Base-by-base conservation (phyloP, 2,797 vertebrate genomes). In the Silurus aristotelis region DNA sequence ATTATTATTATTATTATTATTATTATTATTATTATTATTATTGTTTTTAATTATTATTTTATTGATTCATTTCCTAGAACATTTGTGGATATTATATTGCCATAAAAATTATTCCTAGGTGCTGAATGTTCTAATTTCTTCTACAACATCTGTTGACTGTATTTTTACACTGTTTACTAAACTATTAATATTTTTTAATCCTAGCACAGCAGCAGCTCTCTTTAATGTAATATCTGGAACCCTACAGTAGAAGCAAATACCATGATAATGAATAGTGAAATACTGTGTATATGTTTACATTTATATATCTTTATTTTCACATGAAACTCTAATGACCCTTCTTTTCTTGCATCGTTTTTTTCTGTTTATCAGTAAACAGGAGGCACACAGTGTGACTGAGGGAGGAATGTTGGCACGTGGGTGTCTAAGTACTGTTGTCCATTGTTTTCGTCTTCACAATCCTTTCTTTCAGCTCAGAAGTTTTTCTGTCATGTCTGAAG, bases 401-500 rank as follows among this genome's bases (percentile, higher is more conserved):
- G 78, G 68, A 77, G 84, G 81, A 85, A 85, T 81, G 84, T 61
- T 43, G 12, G 66, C 83, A 83, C 5, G 84, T 84, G 80, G 84
- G 84, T 43, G 83, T 58, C 3, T 73, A 43, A 66, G 64, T 70
- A 70, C 86, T 80, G 78, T 80, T 86, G 84, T 86, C 84, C 84
- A 87, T 89, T 89, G 86, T 87, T 80, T 55, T 46, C 68, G 14
- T 78, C 79, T 58, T 15, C 31, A 56, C 88, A 84, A 79, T 86
- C 70, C 79, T 83, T 87, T 70, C 81, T 83, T 86, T 86, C 80
- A 83, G 80, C 20, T 27, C 19, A 43, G 58, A 6, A 19, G 17
- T 81, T 82, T 60, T 66, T 22, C 73, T 76, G n/a, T 80, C 22
- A n/a, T 43, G 71, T 52, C 48, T 76, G 79, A 76, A 60, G 52